Conservation (phyloP, 2,797 vertebrate species). For the Delichon dasypus region DNA sequence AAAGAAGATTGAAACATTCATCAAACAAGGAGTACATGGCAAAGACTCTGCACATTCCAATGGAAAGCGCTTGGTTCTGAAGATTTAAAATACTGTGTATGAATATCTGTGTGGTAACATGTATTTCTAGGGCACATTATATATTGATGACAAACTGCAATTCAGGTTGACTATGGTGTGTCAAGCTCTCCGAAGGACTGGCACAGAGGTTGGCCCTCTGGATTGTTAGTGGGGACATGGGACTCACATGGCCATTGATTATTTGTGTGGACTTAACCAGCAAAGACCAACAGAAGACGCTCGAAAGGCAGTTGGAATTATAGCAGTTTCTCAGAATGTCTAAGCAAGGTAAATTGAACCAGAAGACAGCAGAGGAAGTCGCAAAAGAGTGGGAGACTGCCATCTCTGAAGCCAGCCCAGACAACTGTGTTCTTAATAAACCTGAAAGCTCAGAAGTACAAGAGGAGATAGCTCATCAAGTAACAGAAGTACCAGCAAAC, state of each 20-base stretch:
- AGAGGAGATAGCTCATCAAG: conserved; percentile 69
- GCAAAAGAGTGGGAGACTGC: conserved; percentile 65
- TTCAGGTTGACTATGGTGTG: conserved; percentile 75
- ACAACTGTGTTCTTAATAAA: conserved; percentile 75
- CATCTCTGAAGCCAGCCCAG: conserved; percentile 54
- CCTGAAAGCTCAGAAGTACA: conserved; percentile 76
- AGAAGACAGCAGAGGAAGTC: conserved; percentile 72
- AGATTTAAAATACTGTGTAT: too few relatives aligned
- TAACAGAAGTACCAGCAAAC: too few relatives aligned
- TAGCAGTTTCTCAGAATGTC: conserved; percentile 77
- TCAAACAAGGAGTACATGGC: too few relatives aligned
- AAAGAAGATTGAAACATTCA: too few relatives aligned
- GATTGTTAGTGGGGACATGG: conserved; percentile 87
- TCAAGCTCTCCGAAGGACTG: conserved; percentile 66
- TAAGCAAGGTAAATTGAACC: conserved; percentile 78
- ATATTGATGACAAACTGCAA: too few relatives aligned
- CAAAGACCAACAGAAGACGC: conserved; percentile 66
- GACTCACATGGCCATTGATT: conserved; percentile 84
- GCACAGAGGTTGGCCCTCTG: conserved; percentile 67
- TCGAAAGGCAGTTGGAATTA: conserved; percentile 53
- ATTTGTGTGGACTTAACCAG: conserved; percentile 80
- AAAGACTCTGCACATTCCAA: too few relatives aligned
- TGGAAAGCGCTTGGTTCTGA: too few relatives aligned
- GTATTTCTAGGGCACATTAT: too few relatives aligned
- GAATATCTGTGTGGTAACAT: too few relatives aligned